Percentiles rank a stretch among this genome's conserved stretches.
phyloP scores from a whole-genome alignment of 2,113 vertebrate genomes.

The Seriola rivoliana region DNA sequence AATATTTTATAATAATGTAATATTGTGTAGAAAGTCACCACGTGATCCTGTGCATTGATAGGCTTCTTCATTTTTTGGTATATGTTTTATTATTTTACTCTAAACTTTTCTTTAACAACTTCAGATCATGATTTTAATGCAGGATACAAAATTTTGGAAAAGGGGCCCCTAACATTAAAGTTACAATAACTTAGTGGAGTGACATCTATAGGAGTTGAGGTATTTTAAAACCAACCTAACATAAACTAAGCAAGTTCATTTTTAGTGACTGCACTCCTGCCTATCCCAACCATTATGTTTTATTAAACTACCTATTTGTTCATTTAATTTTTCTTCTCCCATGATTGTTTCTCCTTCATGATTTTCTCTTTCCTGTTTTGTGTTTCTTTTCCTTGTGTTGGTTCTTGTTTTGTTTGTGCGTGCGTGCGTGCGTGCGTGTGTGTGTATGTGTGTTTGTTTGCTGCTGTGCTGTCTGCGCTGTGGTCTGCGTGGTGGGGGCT shows the following conservation, averaged over 20 bases:
- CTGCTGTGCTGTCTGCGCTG: constrained; percentile 84
- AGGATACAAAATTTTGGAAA: neutral
- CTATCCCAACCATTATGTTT: constrained; percentile 55
- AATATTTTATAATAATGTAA: neutral
- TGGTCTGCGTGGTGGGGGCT: constrained; percentile 78
- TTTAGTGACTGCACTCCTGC: constrained; percentile 36
- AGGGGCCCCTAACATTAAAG: neutral
- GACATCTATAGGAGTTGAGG: neutral
- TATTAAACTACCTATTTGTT: constrained; percentile 57
- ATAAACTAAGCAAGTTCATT: neutral
- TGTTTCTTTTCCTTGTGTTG: constrained; percentile 76
- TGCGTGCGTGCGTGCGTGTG: constrained; percentile 6
- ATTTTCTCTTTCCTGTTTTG: constrained; percentile 80
- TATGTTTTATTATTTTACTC: neutral
- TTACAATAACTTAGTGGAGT: neutral
- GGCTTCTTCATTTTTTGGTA: neutral
- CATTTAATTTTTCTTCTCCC: constrained; percentile 74
- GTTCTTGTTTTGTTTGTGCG: constrained; percentile 56
- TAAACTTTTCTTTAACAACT: neutral
- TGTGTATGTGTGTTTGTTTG: constrained; percentile 48
- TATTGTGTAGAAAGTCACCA: neutral
- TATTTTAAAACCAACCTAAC: neutral
- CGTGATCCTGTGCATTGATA: neutral
- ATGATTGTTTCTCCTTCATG: constrained; percentile 78
- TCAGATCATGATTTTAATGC: neutral